These are phyloP conservation scores for Drosophila saltans DNA, from an alignment of 1,140 invertebrate species.

Conservation along the genomic window DNA sequence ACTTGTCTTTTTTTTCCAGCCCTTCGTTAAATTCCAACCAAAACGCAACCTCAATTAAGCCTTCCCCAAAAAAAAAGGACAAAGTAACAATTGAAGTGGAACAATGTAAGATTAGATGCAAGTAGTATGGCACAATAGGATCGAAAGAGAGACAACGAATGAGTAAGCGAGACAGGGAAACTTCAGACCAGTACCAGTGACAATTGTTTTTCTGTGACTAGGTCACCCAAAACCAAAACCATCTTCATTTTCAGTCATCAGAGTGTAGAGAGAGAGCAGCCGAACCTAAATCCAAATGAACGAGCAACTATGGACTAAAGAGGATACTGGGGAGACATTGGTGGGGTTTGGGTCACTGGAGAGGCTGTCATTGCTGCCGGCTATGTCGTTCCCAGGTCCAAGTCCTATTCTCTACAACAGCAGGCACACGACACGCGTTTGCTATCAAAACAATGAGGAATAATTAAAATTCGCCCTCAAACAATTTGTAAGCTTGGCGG, in stretches of 20 bases:
- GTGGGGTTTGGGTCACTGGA: background rate
- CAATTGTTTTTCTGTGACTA: slow-evolving; percentile 18
- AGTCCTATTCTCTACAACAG: slow-evolving; percentile 15
- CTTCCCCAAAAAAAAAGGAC: background rate
- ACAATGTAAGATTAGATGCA: slow-evolving; percentile 10
- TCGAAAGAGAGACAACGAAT: background rate
- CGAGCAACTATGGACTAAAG: background rate
- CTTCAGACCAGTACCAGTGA: slow-evolving; percentile 25
- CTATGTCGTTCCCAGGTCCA: slow-evolving; percentile 15
- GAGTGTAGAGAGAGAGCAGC: background rate
- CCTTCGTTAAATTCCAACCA: background rate
- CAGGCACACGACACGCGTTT: slow-evolving; percentile 42
- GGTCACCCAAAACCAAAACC: slow-evolving; percentile 17
- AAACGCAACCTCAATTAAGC: slow-evolving; percentile 4
- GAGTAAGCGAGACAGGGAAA: background rate
- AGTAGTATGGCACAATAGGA: background rate
- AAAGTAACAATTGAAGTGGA: slow-evolving; percentile 23
- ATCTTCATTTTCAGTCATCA: slow-evolving; percentile 20
- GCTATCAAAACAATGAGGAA: slow-evolving; percentile 79
- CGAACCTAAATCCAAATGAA: slow-evolving; percentile 10
- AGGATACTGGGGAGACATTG: background rate
- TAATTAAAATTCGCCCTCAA: slow-evolving; percentile 80
- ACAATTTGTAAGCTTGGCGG: slow-evolving; percentile 74
- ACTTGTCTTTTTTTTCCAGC: background rate
- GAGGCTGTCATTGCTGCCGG: slow-evolving; percentile 11